Evolutionary conservation across 2,113 vertebrate species (phyloP).

Genomic region (Etheostoma spectabile): DNA sequence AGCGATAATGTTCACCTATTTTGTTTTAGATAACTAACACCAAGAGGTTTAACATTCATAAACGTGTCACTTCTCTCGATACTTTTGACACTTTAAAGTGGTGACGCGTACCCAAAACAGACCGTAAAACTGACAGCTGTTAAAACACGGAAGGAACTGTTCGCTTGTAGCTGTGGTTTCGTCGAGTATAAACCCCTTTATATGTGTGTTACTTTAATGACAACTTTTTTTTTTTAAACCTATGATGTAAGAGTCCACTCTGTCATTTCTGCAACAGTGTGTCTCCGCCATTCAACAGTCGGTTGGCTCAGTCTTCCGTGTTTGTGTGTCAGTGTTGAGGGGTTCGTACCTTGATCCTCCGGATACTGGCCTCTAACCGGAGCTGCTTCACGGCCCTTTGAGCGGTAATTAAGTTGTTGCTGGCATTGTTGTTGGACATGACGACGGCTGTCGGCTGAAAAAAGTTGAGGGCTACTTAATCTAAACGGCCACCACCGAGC

Average conservation of each 20-base stretch:
- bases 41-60: background rate
- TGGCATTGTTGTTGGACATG: slow-evolving; percentile 87
- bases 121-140: background rate
- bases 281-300: slow-evolving; percentile 55
- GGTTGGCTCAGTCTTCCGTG: slow-evolving; percentile 57
- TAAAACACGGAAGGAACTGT: slow-evolving; percentile 18
- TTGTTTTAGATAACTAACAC: background rate
- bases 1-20: background rate
- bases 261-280: slow-evolving; percentile 11
- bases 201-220: background rate
- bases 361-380: slow-evolving; percentile 81
- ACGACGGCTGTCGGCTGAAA: slow-evolving; percentile 27
- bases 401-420: slow-evolving; percentile 79
- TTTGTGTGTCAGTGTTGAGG: slow-evolving; percentile 49
- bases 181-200: background rate
- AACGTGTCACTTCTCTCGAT: slow-evolving; percentile 1
- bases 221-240: background rate
- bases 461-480: background rate
- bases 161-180: background rate
- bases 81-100: background rate
- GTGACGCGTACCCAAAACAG: background rate
- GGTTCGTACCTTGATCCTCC: slow-evolving; percentile 81
- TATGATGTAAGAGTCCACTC: background rate
- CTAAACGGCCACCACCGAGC: slow-evolving; percentile 17
- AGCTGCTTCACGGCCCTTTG: slow-evolving; percentile 85